Base-by-base conservation (phyloP, 2,113 vertebrate species). In the Aspiorhynchus laticeps region DNA sequence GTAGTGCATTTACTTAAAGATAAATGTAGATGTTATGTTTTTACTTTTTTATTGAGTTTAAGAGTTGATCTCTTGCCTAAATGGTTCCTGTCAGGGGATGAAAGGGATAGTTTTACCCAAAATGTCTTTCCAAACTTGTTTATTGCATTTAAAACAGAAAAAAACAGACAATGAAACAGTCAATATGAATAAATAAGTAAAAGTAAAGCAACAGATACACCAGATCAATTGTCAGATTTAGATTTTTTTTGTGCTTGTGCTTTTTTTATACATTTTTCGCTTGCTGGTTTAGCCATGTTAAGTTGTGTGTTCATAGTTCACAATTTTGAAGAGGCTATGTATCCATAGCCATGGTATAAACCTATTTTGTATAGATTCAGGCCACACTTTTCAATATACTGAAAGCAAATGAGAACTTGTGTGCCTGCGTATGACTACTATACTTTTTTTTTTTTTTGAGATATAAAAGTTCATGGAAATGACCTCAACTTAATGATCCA, bases 21-120 rank as follows among this genome's bases (percentile, higher is more conserved):
- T 33, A 31, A 67, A 31, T 19, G 14, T 67, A 48, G 80, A 43
- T 24, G 63, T 81, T 43, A 65, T 41, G 9, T 73, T 73, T 33
- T 17, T 28, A 31, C 14, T 78, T 78, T 78, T 28, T 43, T 59
- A 24, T 73, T 73, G 38, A 12, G 24, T 46, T 71, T 71, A 71
- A 71, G 67, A 71, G 33, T 80, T 80, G 53, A 80, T 61, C 21
- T 80, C n/a, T 81, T 21, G 15, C n/a, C 8, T 65, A 46, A 65
- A 65, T 46, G n/a, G 10, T 43, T 65, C 7, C 36, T 80, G 33
- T 19, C 7, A 41, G 10, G 11, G 33, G 21, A 80, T 10, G n/a
- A 65, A 67, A 48, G 41, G n/a, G 73, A 76, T 26, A 76, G 41
- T 76, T 76, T 53, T 41, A 48, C 41, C 38, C 73, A 76, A 46